Base-by-base conservation (phyloP, 2,797 vertebrate species). In the Glossophaga mutica region DNA sequence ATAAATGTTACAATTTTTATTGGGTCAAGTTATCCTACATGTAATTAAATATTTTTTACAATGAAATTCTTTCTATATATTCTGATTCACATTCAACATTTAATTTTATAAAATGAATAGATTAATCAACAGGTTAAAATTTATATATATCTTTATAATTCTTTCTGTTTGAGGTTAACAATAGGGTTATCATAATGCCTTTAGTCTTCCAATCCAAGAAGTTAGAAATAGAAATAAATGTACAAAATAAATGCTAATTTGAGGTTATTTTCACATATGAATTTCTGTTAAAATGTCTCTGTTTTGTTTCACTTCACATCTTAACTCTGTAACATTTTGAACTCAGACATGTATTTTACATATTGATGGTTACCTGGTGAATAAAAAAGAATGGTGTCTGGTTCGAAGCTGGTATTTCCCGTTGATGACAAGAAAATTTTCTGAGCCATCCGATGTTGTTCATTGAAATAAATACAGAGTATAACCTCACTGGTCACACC, bases 61-160 rank as follows among this genome's bases (percentile, higher is more conserved):
- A 21, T 70, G 48, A 82, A 94, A 52, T 59, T 46, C 15, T 32
- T 73, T 95, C 88, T 85, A 50, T 39, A 18, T 74, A 87, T 68
- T 97, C 87, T 37, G 57, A 4, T 96, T 87, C 77, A 87, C 32
- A 90, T 90, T n/a, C 44, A 91, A 22, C 29, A 70, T 79, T 96
- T 93, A 87, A 73, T 90, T 94, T 81, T 85, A 48, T 57, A 96
- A 87, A 92, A 89, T 67, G 44, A 70, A 95, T 77, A 44, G 67
- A 88, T 5, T 79, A 86, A 90, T 87, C 57, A 94, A 86, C 65
- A 82, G 26, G n/a, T 67, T 12, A 76, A 87, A 81, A 21, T n/a
- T 29, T 37, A 15, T 48, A 70, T 90, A 39, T 67, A 78, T 16
- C 74, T 48, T n/a, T 77, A 37, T 55, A 70, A 50, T 94, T 95